Percentiles rank a stretch among this genome's conserved stretches.
phyloP scores from a whole-genome alignment of 2,888 invertebrate genomes.

The Atethmia centrago region DNA sequence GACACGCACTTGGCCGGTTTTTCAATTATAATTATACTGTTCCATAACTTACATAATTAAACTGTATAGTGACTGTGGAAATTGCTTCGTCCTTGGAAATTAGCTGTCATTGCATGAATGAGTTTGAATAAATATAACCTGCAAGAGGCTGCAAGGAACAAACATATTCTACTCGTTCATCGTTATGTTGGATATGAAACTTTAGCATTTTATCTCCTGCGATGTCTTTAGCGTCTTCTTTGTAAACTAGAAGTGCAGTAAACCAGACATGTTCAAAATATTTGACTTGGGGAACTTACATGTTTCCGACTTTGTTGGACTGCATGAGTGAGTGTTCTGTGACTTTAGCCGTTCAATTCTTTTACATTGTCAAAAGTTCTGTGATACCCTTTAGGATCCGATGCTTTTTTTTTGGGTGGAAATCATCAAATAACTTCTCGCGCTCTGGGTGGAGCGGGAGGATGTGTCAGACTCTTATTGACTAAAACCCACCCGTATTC shows the following conservation, averaged over 20 bases:
- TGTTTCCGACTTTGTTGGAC: constrained; percentile 13
- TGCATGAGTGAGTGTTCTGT: neutral
- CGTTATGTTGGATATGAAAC: constrained; percentile 28
- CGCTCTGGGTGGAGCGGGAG: no score
- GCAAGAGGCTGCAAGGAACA: constrained; percentile 6
- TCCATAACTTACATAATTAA: neutral
- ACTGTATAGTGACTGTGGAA: no score
- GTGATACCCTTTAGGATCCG: neutral
- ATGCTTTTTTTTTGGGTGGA: no score
- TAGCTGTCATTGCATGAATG: neutral
- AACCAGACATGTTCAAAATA: constrained; percentile 39
- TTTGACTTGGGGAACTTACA: constrained; percentile 26
- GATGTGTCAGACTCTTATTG: no score
- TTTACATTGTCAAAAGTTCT: neutral
- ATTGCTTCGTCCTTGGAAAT: neutral
- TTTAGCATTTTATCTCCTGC: constrained; percentile 43
- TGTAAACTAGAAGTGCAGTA: constrained; percentile 46
- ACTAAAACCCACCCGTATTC: no score
- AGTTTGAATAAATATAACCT: neutral
- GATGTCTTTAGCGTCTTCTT: constrained; percentile 19
- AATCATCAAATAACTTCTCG: no score
- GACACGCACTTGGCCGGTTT: no score
- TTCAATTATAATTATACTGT: neutral
- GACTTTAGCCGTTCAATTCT: neutral
- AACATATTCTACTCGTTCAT: constrained; percentile 19